Percentiles rank a stretch among this genome's conserved stretches.
phyloP scores from a whole-genome alignment of 2,888 invertebrate genomes.

The Oscheius sp. region DNA sequence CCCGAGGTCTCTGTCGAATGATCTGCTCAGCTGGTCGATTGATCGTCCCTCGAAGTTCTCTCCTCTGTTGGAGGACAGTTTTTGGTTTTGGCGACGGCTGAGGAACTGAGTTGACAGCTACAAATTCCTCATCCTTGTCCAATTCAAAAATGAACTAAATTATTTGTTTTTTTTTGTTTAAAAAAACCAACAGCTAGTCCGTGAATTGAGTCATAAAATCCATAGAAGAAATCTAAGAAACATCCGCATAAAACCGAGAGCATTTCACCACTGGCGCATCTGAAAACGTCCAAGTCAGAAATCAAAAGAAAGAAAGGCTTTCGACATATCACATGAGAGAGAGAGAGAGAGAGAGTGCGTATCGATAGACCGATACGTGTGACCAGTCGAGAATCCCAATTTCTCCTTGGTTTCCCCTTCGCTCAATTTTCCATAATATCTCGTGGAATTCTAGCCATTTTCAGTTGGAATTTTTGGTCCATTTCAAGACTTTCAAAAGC shows the following conservation, averaged over 20 bases:
- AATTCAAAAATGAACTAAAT: conserved; percentile 41
- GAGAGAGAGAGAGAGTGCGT: not conserved
- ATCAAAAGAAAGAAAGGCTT: not conserved
- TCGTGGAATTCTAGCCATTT: too few relatives aligned
- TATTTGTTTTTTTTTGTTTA: not conserved
- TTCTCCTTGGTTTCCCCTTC: too few relatives aligned
- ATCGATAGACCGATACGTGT: too few relatives aligned
- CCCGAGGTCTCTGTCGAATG: conserved; percentile 31
- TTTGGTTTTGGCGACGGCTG: not conserved
- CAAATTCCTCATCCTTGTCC: conserved; percentile 39
- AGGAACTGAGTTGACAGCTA: conserved; percentile 24
- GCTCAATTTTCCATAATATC: too few relatives aligned
- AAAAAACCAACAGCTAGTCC: conserved; percentile 32
- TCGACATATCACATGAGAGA: not conserved
- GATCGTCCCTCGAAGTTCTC: conserved; percentile 11
- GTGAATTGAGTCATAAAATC: conserved; percentile 37
- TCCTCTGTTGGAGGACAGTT: conserved; percentile 25
- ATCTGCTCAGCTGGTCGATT: conserved; percentile 32
- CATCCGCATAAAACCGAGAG: conserved; percentile 11
- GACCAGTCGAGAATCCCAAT: too few relatives aligned
- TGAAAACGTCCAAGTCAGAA: not conserved
- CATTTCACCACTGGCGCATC: conserved; percentile 17
- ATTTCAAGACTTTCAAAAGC: too few relatives aligned
- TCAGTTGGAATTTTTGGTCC: too few relatives aligned
- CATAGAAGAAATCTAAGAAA: conserved; percentile 35